Evolutionary conservation across 1,140 invertebrate species (phyloP), one percentile per base, ranked within the genome.

Genomic region (Drosophila sturtevanti): DNA sequence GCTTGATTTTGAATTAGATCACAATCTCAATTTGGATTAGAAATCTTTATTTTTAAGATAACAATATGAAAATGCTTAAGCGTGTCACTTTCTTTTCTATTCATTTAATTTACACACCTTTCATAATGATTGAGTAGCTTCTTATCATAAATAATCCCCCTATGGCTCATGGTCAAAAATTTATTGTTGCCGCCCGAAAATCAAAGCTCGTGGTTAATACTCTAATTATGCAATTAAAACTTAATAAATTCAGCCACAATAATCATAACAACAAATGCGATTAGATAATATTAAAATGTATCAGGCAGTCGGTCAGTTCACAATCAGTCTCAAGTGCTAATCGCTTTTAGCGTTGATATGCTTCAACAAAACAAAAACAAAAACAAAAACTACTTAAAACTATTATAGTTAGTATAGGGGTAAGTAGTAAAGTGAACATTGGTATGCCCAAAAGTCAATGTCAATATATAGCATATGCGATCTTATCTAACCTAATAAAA

Each of bases 191-290:
- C 60, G 72, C 64, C 62, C 21, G 5, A 64, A 64, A 89, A 87
- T 87, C 84, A 87, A 77, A 79, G 79, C 79, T 44, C 58, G 63
- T 21, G 67, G 65, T 52, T 72, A 79, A 79, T 79, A 48, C 59
- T 37, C 37, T 72, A 82, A 87, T 73, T 68, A 68, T 73, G 62
- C 51, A 77, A 89, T 89, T 87, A 87, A 67, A 89, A 75, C 38
- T 69, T 65, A 82, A 79, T 79, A 67, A 68, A 54, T 51, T 41
- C 63, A 35, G 21, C 44, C 27, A 27, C 64, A 55, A 60, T 16
- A 38, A 66, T 37, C 69, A 44, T 18, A 63, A 37, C 48, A 16
- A 24, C 12, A 41, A 58, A 4, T 35, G 11, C 24, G 82, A 86
- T 86, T 81, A 82, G 84, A 82, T 79, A 82, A 67, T 37, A 61